Percentiles rank a stretch among this genome's conserved stretches.
Conservation (phyloP, 2,888 invertebrate genomes). For the Drosophila atroscutellata region DNA sequence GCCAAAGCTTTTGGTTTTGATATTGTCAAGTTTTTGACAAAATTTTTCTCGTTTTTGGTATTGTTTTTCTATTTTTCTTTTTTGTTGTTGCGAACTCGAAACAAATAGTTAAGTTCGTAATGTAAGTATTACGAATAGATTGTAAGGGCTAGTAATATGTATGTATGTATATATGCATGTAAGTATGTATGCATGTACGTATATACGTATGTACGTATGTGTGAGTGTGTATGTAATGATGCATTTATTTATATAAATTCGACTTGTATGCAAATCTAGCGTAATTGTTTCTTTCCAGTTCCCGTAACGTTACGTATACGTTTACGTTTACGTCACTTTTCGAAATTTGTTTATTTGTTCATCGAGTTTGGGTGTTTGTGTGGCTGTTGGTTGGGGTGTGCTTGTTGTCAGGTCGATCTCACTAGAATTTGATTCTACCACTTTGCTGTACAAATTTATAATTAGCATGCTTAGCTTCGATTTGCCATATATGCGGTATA, state of each 20-base stretch:
- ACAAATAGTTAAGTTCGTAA: conserved; percentile 43
- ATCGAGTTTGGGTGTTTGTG: neutral
- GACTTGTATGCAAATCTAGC: conserved; percentile 82
- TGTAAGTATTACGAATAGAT: conserved; percentile 53
- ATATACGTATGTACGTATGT: conserved; percentile 14
- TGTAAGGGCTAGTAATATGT: conserved; percentile 52
- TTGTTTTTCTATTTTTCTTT: neutral
- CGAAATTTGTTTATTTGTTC: conserved; percentile 9
- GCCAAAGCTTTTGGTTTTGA: conserved; percentile 78
- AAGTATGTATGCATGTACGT: conserved; percentile 8
- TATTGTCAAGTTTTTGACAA: conserved; percentile 36
- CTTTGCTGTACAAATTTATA: conserved; percentile 53
- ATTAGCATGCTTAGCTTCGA: conserved; percentile 47
- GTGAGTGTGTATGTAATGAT: conserved; percentile 34
- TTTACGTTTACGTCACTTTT: conserved; percentile 1
- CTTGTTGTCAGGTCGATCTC: conserved; percentile 38
- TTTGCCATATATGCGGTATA: conserved; percentile 34
- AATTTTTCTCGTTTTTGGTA: conserved; percentile 19
- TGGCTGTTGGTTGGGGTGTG: conserved; percentile 3
- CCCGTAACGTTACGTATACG: conserved; percentile 1
- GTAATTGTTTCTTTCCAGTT: conserved; percentile 54
- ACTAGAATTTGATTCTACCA: conserved; percentile 54
- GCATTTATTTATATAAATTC: conserved; percentile 74
- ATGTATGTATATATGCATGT: neutral
- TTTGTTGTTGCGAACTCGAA: conserved; percentile 40